Base-by-base conservation (phyloP, 2,797 vertebrate genomes). In the Dendrocincla tyrannina region DNA sequence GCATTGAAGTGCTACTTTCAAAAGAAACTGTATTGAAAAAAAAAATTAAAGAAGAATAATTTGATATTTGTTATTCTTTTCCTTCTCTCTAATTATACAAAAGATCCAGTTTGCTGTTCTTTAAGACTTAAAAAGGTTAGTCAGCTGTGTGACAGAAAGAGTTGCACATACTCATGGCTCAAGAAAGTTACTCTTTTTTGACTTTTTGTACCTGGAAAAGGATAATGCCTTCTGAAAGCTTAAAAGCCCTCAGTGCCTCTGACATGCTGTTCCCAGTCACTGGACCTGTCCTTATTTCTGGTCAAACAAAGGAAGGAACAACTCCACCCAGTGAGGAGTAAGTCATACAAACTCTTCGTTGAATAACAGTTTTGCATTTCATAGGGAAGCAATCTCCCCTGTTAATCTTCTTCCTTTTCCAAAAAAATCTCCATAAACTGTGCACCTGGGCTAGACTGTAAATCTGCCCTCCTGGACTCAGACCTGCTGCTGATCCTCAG, bases 221-320 rank as follows among this genome's bases (percentile, higher is more conserved):
- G 8, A 10, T 44, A 56, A 18, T 33, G 28, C 23, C 39, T 84
- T 84, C 44, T 75, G 69, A 78, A 22, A 75, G 16, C 2, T 18
- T 53, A 20, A 78, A 86, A 91, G 25, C 5, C 12, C 13, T 77
- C 32, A 30, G 35, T 70, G 37, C 4, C 33, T 32, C 46, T 87
- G 50, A 39, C 8, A 19, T 5, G 3, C 20, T 41, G 5, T 11
- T 52, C 50, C 28, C 2, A 0, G 10, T 46, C 3, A 1, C 13
- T 66, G 19, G 49, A 63, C 32, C 19, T n/a, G 10, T 53, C 14
- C 42, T 59, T 37, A 37, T n/a, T 76, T 66, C 28, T 62, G n/a
- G 9, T 46, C 20, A 85, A 70, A 72, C 10, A 69, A 70, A 63
- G 16, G 7, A 13, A 46, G 55, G 18, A 33, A 63, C 22, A 75